These are phyloP conservation scores for Nyctibius bracteatus DNA, from an alignment of 2,113 vertebrate species.

Conservation along the genomic window DNA sequence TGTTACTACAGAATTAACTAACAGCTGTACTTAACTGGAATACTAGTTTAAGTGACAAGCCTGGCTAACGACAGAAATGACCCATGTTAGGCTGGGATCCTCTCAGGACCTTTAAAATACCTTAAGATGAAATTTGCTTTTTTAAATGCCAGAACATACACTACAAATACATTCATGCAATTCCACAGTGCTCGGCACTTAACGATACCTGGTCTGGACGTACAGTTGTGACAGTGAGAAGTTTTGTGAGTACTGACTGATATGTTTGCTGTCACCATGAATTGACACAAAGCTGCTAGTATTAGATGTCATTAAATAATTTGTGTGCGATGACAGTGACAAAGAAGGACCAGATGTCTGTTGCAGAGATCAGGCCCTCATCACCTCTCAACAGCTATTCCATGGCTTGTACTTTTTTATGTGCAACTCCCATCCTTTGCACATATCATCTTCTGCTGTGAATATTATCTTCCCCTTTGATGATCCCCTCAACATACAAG, in stretches of 20 bases:
- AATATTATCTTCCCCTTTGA: background rate
- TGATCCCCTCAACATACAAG: background rate
- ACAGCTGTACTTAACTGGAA: background rate
- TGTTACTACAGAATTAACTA: background rate
- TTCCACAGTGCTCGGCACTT: background rate
- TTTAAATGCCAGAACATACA: background rate
- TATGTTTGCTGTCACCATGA: accelerated
- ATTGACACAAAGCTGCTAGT: background rate
- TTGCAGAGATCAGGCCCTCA: background rate
- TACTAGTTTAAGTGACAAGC: background rate
- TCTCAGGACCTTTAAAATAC: background rate
- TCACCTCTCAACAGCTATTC: background rate
- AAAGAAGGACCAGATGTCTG: background rate
- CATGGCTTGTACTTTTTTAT: background rate
- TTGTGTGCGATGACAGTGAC: background rate
- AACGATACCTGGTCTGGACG: background rate
- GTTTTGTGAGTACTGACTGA: background rate
- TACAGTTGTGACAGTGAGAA: background rate
- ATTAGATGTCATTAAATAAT: background rate
- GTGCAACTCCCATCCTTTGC: background rate
- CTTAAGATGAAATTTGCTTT: background rate
- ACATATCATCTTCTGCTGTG: background rate
- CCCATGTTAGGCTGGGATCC: background rate
- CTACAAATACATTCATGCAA: background rate
- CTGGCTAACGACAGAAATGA: background rate